Percentiles rank a stretch among this genome's conserved stretches.
These are phyloP conservation scores for Crambe crambe DNA, from an alignment of 37 sponge, comb jelly and placozoan genomes.

Conservation along the genomic window DNA sequence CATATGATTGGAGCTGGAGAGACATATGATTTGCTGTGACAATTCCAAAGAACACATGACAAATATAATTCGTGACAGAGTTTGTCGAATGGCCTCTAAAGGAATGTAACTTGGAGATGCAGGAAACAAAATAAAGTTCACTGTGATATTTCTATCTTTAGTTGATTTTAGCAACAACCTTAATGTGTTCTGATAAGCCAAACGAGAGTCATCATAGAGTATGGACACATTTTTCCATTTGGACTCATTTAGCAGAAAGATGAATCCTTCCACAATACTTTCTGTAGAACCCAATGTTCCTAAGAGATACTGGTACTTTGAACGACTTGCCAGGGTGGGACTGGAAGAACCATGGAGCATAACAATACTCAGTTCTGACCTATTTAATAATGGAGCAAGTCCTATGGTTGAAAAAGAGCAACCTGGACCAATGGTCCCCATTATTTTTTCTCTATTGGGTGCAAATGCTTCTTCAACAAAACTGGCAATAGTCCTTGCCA, in stretches of 20 bases:
- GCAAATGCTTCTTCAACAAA: too few relatives aligned
- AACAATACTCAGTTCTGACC: conserved; percentile 4
- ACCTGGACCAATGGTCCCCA: conserved; percentile 41
- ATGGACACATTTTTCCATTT: conserved; percentile 9
- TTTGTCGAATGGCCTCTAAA: neutral
- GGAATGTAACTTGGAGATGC: neutral
- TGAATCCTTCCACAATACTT: neutral
- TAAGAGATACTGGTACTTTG: conserved; percentile 11
- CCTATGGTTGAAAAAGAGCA: conserved; percentile 19
- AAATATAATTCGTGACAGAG: neutral
- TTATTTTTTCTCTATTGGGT: neutral
- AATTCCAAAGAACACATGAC: conserved; percentile 6
- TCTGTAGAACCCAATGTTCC: conserved; percentile 20
- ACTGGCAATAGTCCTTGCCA: neutral
- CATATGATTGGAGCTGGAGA: neutral
- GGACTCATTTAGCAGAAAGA: neutral
- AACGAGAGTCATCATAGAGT: conserved; percentile 3
- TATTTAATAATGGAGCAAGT: neutral
- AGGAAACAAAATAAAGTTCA: neutral
- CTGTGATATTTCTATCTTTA: neutral
- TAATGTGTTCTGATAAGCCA: neutral
- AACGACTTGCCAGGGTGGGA: conserved; percentile 4
- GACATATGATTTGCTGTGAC: conserved; percentile 14
- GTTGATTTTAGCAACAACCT: neutral
- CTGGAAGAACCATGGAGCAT: conserved; percentile 16